Base-by-base conservation (phyloP, 2,888 invertebrate species). In the Plagiodera versicolora region DNA sequence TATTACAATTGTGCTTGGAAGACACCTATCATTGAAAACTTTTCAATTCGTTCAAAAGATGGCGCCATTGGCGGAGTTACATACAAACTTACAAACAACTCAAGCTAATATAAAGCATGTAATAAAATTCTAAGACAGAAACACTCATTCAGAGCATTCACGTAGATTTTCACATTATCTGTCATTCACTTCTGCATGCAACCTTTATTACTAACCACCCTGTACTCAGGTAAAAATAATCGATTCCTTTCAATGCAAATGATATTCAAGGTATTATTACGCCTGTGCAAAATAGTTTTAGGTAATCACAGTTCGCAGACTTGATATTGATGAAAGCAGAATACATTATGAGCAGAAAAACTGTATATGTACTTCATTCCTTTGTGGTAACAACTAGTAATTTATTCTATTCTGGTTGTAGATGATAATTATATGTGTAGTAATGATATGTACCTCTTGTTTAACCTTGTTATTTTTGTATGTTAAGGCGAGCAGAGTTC, bases 381-480 rank as follows among this genome's bases (percentile, higher is more conserved):
- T 39, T 39, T 52, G 52, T 35, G 9, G 44, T 53, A 24, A 20
- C 16, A 44, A 28, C 20, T 17, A 16, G 44, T 53, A 53, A 19
- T 18, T 10, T 53, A 45, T 53, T 44, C 24, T 44, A 39, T 8
- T 45, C 44, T 24, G n/a, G 53, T 44, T 53, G 53, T 53, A 53
- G 24, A 53, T 24, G 17, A 28, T 53, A 44, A 53, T 53, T 53
- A 53, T 53, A 44, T 53, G 44, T 44, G 53, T 24, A 44, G 53
- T 53, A 44, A 53, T 53, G 24, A 8, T 24, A 17, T 44, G 44
- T 53, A 52, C 14, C 52, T 39, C 19, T 16, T 24, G 45, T 24
- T 44, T 44, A 53, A 28, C 53, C 53, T 53, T 53, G 53, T 24
- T 53, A 44, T 53, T 44, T 18, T 44, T 44, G 39, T 39, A 39